phyloP scores from a whole-genome alignment of 2,888 invertebrate genomes.

The Nephrocerus scutellatus region DNA sequence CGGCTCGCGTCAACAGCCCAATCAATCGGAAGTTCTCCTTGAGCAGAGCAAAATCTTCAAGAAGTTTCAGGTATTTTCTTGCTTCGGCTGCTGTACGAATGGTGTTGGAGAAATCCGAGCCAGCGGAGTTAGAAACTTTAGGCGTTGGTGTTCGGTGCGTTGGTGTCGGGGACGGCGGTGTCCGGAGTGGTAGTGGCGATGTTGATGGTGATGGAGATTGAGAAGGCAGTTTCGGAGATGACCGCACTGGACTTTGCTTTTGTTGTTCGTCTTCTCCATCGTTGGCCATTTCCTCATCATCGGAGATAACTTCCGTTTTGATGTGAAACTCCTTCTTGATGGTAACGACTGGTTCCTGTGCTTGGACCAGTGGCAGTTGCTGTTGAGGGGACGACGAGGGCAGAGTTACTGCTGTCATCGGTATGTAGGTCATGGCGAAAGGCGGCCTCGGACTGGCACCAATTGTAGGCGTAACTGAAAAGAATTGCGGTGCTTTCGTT shows the following conservation, averaged over 20 bases:
- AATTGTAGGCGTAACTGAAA: background rate
- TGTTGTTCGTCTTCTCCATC: background rate
- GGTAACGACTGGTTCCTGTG: slow-evolving; percentile 28
- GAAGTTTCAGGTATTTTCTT: slow-evolving; percentile 38
- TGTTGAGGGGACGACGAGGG: slow-evolving; percentile 24
- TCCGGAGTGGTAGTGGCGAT: slow-evolving; percentile 5
- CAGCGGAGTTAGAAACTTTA: slow-evolving; percentile 1
- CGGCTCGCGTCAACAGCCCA: slow-evolving; percentile 39
- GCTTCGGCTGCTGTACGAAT: slow-evolving; percentile 31
- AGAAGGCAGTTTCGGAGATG: background rate
- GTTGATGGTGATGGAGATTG: background rate
- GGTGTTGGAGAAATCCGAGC: slow-evolving; percentile 10
- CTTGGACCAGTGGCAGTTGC: slow-evolving; percentile 4
- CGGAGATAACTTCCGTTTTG: slow-evolving; percentile 26
- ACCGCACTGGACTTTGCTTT: background rate
- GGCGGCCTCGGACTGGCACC: slow-evolving; percentile 15
- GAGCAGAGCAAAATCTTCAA: slow-evolving; percentile 40
- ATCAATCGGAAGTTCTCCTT: slow-evolving; percentile 41
- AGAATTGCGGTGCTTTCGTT: background rate
- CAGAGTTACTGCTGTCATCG: slow-evolving; percentile 32
- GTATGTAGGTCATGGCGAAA: slow-evolving; percentile 41
- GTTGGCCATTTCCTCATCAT: slow-evolving; percentile 20
- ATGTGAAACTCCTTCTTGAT: slow-evolving; percentile 32
- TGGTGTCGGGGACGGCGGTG: slow-evolving; percentile 24
- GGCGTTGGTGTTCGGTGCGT: slow-evolving; percentile 22